phyloP scores from a whole-genome alignment of 2,888 invertebrate genomes.

The Erebia aethiops region DNA sequence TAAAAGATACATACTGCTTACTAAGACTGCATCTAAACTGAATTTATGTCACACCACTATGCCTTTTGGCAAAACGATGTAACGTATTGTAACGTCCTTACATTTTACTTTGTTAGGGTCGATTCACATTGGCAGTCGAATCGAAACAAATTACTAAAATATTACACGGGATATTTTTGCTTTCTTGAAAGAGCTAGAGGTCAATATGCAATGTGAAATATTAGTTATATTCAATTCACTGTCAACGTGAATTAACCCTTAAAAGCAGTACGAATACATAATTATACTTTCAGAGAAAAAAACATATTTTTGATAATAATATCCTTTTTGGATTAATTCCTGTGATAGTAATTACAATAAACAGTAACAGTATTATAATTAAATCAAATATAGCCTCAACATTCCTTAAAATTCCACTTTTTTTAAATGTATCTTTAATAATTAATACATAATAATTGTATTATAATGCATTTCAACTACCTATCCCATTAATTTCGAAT shows the following conservation, averaged over 20 bases:
- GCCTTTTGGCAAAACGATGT: neutral
- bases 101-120: neutral
- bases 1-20: neutral
- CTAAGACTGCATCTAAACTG: neutral
- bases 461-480: neutral
- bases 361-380: slow-evolving; percentile 30
- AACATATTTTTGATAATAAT: slow-evolving; percentile 24
- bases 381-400: slow-evolving; percentile 29
- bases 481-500: slow-evolving; percentile 40
- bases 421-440: slow-evolving; percentile 11
- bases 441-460: neutral
- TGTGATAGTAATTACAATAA: slow-evolving; percentile 39
- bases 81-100: slow-evolving; percentile 2
- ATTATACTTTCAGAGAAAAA: neutral
- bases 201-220: too few relatives aligned
- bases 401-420: slow-evolving; percentile 36
- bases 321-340: slow-evolving; percentile 47
- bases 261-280: neutral
- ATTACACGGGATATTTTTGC: too few relatives aligned
- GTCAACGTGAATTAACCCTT: too few relatives aligned
- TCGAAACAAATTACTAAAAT: too few relatives aligned
- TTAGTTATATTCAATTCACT: too few relatives aligned
- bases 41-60: slow-evolving; percentile 1
- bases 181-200: too few relatives aligned
- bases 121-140: too few relatives aligned